Conservation (phyloP, 2,888 invertebrate genomes). For the Amitus sp. region DNA sequence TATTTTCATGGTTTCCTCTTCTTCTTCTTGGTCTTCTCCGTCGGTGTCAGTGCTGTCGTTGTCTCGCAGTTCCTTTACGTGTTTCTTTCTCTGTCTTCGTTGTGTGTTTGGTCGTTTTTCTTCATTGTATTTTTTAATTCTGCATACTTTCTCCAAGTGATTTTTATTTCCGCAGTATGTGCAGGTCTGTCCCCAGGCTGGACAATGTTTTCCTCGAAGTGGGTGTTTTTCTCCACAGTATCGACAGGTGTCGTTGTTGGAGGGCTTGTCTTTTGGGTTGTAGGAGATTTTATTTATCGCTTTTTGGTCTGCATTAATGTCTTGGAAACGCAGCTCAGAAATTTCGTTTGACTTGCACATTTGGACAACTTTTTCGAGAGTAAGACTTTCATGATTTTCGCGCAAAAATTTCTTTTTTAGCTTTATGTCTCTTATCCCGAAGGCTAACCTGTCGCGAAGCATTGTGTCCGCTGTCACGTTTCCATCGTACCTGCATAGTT, state of each 20-base stretch:
- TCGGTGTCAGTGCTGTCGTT: neutral
- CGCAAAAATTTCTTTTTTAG: constrained; percentile 14
- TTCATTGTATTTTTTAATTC: too few relatives aligned
- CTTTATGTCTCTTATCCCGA: constrained; percentile 7
- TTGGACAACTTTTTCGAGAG: constrained; percentile 2
- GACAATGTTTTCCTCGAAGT: constrained; percentile 5
- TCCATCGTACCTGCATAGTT: constrained; percentile 6
- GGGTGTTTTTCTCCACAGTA: constrained; percentile 11
- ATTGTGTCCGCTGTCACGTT: constrained; percentile 9
- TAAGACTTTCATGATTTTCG: constrained; percentile 2
- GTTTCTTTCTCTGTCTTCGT: neutral
- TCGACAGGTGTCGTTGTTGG: neutral
- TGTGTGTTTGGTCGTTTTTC: neutral
- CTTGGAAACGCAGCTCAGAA: constrained; percentile 3
- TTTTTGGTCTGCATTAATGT: neutral
- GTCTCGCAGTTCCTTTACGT: neutral
- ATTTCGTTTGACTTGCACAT: constrained; percentile 9
- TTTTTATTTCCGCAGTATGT: neutral
- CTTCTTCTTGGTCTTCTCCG: neutral
- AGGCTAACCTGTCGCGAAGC: constrained; percentile 7
- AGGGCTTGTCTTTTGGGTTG: neutral
- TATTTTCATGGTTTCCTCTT: neutral
- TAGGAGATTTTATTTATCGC: constrained; percentile 3
- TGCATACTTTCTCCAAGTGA: constrained; percentile 8
- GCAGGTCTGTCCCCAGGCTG: constrained; percentile 12